Percentiles rank a stretch among this genome's conserved stretches.
Conservation (phyloP, 2,113 vertebrate species). For the Etia nguti region DNA sequence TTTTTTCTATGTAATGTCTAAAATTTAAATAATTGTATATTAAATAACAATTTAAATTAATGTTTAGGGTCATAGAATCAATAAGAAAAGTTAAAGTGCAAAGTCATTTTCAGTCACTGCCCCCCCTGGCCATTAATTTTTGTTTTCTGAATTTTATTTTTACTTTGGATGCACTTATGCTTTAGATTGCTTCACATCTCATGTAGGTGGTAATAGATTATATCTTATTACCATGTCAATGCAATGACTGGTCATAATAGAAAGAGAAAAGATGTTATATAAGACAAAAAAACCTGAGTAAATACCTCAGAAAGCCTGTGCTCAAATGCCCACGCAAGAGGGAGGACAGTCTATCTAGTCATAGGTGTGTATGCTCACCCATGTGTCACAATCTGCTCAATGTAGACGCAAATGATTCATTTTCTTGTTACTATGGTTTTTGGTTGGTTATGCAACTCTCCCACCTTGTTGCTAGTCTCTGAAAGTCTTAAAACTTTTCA, state of each 20-base stretch:
- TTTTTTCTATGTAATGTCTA: accelerated
- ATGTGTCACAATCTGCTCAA: background rate
- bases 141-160: background rate
- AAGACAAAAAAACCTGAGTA: background rate
- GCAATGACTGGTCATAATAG: no score
- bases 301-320: background rate
- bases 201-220: background rate
- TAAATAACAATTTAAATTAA: background rate
- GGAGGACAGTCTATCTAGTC: background rate
- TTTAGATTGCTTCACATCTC: background rate
- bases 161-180: background rate
- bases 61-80: background rate
- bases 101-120: background rate
- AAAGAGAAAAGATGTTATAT: background rate
- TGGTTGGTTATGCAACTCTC: background rate
- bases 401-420: background rate
- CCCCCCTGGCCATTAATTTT: background rate
- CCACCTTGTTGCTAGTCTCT: background rate
- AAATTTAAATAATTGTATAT: accelerated
- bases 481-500: background rate
- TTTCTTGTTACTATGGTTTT: background rate
- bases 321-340: background rate
- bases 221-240: background rate
- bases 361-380: background rate
- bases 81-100: background rate